Evolutionary conservation across 2,797 vertebrate species (phyloP).

Genomic region (Mus minutoides): DNA sequence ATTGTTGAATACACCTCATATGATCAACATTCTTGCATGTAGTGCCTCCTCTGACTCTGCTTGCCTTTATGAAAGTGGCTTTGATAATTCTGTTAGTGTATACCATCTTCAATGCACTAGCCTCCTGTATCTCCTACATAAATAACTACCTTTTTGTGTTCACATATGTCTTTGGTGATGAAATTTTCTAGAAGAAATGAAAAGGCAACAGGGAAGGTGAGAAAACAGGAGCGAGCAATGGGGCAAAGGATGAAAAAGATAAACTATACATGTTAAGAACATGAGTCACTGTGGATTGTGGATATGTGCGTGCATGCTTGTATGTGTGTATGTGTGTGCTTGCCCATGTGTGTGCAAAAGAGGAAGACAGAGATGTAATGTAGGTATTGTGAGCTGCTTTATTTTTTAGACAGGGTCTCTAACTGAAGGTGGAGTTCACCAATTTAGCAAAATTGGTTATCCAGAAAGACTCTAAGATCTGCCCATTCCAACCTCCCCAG

Average conservation of each 20-base stretch:
- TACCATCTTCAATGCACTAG: accelerated
- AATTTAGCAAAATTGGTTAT: not conserved
- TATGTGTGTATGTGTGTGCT: not conserved
- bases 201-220: not conserved
- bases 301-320: not conserved
- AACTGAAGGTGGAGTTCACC: not conserved
- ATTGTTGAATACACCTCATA: not conserved
- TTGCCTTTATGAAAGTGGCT: too few species aligned
- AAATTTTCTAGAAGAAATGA: not conserved
- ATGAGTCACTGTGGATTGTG: not conserved
- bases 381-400: not conserved
- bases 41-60: accelerated
- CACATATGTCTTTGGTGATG: not conserved
- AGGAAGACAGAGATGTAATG: not conserved
- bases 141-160: not conserved
- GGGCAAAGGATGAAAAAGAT: not conserved
- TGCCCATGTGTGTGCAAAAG: not conserved
- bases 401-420: not conserved
- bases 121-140: accelerated
- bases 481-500: not conserved
- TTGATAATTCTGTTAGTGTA: not conserved
- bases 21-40: not conserved
- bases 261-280: not conserved
- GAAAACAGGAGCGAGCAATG: not conserved
- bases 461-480: not conserved